These are phyloP conservation scores for Rhopalosiphum padi DNA, from an alignment of 1,140 invertebrate genomes.

Conservation along the genomic window DNA sequence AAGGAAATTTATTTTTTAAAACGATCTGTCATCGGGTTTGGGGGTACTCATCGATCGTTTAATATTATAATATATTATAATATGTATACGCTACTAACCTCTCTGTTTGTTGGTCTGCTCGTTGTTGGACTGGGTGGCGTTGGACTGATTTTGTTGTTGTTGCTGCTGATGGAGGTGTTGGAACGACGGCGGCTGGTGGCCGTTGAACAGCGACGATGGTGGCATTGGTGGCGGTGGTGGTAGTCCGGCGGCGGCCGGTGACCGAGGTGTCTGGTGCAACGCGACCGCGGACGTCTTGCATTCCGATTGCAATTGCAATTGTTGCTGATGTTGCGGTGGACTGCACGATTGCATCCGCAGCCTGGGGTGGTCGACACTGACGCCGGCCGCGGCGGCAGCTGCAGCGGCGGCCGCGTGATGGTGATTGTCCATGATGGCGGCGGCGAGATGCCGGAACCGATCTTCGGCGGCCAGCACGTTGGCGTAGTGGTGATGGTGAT, in stretches of 20 bases:
- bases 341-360: conserved; percentile 31
- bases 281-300: not conserved
- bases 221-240: not conserved
- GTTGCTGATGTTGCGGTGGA: conserved; percentile 3
- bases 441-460: conserved; percentile 7
- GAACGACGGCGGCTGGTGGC: conserved; percentile 21
- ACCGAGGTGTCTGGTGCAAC: not conserved
- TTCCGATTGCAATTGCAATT: not conserved
- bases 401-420: conserved; percentile 29
- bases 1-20: not conserved
- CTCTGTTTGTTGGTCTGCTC: conserved; percentile 52
- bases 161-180: conserved; percentile 29
- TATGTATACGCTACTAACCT: not conserved
- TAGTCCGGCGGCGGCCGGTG: not conserved
- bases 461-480: conserved; percentile 45
- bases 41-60: not conserved
- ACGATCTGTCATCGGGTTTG: not conserved
- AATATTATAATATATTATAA: not conserved
- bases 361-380: not conserved
- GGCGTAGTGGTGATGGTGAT: conserved; percentile 37
- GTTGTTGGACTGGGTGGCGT: not conserved
- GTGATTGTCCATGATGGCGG: conserved; percentile 47
- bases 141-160: not conserved
- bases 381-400: conserved; percentile 7
- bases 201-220: conserved; percentile 25